Conservation (phyloP, 2,113 vertebrate genomes). For the Capreolus pygargus region DNA sequence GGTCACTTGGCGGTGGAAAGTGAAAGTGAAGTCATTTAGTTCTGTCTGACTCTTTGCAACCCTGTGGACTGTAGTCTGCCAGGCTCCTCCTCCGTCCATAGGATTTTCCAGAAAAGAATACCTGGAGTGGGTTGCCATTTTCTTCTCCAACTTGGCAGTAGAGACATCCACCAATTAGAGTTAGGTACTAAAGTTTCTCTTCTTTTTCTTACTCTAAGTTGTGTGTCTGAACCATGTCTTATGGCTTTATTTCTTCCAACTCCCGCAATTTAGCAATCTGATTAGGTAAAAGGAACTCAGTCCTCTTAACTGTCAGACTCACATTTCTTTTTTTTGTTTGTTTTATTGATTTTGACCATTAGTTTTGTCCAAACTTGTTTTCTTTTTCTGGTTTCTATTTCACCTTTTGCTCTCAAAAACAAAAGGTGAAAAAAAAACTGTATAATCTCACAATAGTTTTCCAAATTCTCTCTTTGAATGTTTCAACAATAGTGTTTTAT, state of each 20-base stretch:
- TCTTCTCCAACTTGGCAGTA: neutral
- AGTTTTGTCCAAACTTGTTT: neutral
- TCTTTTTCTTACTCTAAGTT: neutral
- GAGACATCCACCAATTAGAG: neutral
- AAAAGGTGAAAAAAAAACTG: neutral
- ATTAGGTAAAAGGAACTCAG: neutral
- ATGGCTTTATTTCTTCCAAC: neutral
- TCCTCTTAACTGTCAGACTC: neutral
- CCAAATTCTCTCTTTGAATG: neutral
- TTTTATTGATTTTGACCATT: neutral
- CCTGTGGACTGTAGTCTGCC: neutral
- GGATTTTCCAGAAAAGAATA: neutral
- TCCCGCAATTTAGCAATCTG: neutral
- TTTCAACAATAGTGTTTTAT: neutral
- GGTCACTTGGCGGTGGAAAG: neutral
- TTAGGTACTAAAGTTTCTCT: neutral
- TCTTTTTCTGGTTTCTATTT: slow-evolving; percentile 5
- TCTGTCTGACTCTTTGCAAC: neutral
- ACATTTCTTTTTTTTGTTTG: neutral
- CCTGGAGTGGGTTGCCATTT: neutral
- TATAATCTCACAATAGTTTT: neutral
- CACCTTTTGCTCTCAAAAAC: neutral
- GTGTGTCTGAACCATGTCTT: neutral
- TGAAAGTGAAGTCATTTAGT: neutral
- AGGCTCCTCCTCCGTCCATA: neutral